Evolutionary conservation across 2,113 vertebrate species (phyloP).

Genomic region (Lucifuga dentata): DNA sequence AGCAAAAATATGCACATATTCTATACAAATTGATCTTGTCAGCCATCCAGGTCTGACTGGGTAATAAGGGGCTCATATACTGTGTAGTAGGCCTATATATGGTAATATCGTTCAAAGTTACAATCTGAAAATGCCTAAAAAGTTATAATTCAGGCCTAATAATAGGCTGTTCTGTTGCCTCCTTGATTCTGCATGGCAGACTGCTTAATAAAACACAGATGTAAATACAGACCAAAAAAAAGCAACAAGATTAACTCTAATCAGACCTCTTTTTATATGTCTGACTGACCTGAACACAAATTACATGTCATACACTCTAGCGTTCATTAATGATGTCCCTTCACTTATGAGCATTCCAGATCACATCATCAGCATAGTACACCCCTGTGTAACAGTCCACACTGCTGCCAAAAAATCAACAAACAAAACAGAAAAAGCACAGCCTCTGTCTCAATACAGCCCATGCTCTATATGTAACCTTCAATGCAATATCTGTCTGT

Average conservation of each 20-base stretch:
- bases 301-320: neutral
- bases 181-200: conserved; percentile 8
- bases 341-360: conserved; percentile 48
- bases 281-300: conserved; percentile 24
- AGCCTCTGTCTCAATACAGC: conserved; percentile 1
- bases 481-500: neutral
- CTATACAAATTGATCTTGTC: neutral
- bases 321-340: conserved; percentile 1
- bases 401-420: conserved; percentile 38
- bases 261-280: neutral
- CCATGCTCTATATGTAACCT: neutral
- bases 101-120: neutral
- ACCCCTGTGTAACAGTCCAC: conserved; percentile 20
- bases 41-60: neutral
- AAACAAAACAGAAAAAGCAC: conserved; percentile 3
- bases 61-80: neutral
- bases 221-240: neutral
- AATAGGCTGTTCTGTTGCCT: neutral
- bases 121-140: neutral
- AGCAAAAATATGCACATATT: neutral
- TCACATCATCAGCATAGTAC: conserved; percentile 13
- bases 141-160: neutral
- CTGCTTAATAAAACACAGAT: neutral
- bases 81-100: neutral
- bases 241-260: neutral